Evolutionary conservation across 2,113 vertebrate species (phyloP).

Genomic region (Apaloderma vittatum): DNA sequence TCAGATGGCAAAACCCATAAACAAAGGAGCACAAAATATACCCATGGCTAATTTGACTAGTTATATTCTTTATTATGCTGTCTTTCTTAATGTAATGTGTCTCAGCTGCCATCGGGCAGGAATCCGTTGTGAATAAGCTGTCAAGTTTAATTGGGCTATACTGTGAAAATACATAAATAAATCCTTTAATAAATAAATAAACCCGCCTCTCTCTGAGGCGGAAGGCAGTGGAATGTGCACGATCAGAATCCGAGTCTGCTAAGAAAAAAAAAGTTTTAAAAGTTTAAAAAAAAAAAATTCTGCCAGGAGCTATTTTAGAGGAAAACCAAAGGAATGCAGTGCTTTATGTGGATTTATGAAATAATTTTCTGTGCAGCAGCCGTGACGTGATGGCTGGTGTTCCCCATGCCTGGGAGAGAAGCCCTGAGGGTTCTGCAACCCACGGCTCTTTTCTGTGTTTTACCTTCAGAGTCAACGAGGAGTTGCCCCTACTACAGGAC

Average conservation of each 20-base stretch:
- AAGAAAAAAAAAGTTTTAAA: neutral
- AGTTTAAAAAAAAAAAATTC: neutral
- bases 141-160: slow-evolving; percentile 74
- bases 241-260: neutral
- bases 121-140: slow-evolving; percentile 64
- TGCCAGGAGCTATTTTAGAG: neutral
- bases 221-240: neutral
- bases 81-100: slow-evolving; percentile 56
- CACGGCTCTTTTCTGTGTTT: neutral
- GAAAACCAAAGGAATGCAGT: neutral
- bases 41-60: slow-evolving; percentile 37
- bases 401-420: neutral
- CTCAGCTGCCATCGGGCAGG: slow-evolving; percentile 47
- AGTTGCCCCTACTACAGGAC: neutral
- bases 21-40: slow-evolving; percentile 27
- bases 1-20: slow-evolving; percentile 29
- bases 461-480: neutral
- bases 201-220: neutral
- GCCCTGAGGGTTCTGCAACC: neutral
- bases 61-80: slow-evolving; percentile 55
- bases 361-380: neutral
- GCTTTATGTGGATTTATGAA: neutral
- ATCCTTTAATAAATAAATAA: slow-evolving; percentile 63
- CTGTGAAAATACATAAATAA: slow-evolving; percentile 48
- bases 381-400: too few relatives aligned